A percentile compares a stretch with the other conserved stretches of the same genome.
Evolutionary conservation across 2,113 vertebrate species (phyloP).

Genomic region (Sturnira hondurensis): DNA sequence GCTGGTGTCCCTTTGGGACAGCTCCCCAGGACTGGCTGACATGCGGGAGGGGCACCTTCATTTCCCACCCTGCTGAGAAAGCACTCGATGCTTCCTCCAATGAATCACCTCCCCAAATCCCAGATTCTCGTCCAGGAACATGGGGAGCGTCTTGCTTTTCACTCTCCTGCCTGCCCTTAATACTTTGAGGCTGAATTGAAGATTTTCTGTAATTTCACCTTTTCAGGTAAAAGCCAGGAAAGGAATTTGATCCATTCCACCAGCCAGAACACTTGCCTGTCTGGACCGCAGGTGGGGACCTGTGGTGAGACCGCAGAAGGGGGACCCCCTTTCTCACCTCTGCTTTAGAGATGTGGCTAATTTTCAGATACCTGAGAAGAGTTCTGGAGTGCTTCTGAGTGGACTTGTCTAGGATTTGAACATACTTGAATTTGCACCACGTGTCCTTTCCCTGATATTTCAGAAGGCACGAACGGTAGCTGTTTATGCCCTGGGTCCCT

Average conservation of each 20-base stretch:
- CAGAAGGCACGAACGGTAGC: background rate
- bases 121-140: background rate
- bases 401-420: conserved; percentile 24
- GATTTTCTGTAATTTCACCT: conserved; percentile 15
- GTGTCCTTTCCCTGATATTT: background rate
- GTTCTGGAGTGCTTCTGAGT: background rate
- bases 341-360: background rate
- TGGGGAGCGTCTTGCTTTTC: background rate
- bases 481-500: background rate
- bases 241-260: background rate
- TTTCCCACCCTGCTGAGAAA: conserved; percentile 33
- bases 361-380: background rate
- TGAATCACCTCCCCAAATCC: background rate
- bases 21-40: background rate
- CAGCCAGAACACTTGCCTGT: background rate
- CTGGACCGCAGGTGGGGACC: background rate
- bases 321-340: too few species aligned
- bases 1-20: background rate
- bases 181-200: background rate
- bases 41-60: background rate
- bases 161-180: background rate
- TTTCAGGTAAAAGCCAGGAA: conserved; percentile 36
- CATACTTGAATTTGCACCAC: conserved; percentile 66
- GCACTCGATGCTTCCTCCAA: background rate
- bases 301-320: too few species aligned